A percentile compares a stretch with the other conserved stretches of the same genome.
phyloP scores from a whole-genome alignment of 2,888 invertebrate species.

The Drosophila acutilabella region DNA sequence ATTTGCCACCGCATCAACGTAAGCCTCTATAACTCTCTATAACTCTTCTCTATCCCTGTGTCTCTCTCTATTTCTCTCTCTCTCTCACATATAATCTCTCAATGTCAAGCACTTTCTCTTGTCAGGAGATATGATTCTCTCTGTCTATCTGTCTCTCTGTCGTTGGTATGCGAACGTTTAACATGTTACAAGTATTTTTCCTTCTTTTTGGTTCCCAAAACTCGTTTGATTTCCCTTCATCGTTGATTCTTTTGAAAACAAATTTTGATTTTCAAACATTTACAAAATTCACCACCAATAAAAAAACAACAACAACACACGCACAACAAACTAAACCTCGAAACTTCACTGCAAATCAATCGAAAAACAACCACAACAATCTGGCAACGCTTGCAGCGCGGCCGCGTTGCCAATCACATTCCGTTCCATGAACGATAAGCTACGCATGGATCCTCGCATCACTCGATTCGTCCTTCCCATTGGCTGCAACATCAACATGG shows the following conservation, averaged over 20 bases:
- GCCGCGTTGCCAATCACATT: conserved; percentile 96
- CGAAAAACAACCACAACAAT: conserved; percentile 21
- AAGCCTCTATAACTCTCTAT: conserved; percentile 84
- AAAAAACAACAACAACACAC: conserved; percentile 31
- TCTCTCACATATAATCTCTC: conserved; percentile 76
- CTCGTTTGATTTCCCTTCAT: conserved; percentile 61
- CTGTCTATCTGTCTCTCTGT: conserved; percentile 22
- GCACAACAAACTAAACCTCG: conserved; percentile 21
- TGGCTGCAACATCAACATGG: conserved; percentile 97
- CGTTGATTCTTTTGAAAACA: conserved; percentile 53
- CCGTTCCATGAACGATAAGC: conserved; percentile 93
- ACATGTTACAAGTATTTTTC: conserved; percentile 81
- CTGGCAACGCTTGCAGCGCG: conserved; percentile 86
- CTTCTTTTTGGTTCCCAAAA: conserved; percentile 73
- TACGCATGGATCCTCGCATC: conserved; percentile 92
- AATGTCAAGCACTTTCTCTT: conserved; percentile 19
- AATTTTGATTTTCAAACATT: conserved; percentile 56
- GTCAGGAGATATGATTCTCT: conserved; percentile 2
- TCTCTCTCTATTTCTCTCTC: conserved; percentile 33
- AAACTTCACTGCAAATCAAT: conserved; percentile 16
- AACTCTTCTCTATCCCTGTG: conserved; percentile 40
- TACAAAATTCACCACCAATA: conserved; percentile 46
- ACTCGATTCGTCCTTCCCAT: conserved; percentile 95
- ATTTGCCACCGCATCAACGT: conserved; percentile 96
- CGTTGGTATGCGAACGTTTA: conserved; percentile 52